Evolutionary conservation across 2,797 vertebrate species (phyloP).

Genomic region (Naso thynnoides): DNA sequence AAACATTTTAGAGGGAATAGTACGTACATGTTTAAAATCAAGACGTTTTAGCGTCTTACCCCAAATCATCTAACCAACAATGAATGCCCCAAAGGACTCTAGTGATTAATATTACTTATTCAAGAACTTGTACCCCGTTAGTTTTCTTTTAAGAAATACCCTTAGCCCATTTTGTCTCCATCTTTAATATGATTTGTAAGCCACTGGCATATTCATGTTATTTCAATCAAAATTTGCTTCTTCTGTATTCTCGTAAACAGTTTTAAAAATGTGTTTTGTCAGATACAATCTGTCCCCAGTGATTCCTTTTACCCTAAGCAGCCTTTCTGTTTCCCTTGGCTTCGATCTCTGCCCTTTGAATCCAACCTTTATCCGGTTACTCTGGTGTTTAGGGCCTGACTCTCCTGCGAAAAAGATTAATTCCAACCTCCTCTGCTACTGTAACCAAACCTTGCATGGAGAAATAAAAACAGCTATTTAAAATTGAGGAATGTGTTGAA

Average conservation of each 20-base stretch:
- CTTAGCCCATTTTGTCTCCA: neutral
- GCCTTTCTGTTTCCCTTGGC: conserved; percentile 60
- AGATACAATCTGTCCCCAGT: conserved; percentile 34
- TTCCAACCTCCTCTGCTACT: conserved; percentile 48
- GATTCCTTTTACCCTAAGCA: conserved; percentile 16
- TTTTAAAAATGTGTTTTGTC: conserved; percentile 26
- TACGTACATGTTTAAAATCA: conserved; percentile 32
- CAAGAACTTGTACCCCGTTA: neutral
- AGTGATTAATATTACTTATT: conserved; percentile 22
- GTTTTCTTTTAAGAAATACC: conserved; percentile 11
- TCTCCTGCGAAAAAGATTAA: too few species aligned
- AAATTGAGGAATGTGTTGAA: conserved; percentile 13
- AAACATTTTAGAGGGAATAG: conserved; percentile 28
- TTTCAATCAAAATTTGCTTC: neutral
- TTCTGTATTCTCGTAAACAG: neutral
- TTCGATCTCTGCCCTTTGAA: conserved; percentile 37
- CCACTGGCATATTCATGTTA: neutral
- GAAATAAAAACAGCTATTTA: neutral
- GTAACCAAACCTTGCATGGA: conserved; percentile 23
- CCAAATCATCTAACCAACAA: conserved; percentile 17
- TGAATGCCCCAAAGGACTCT: neutral
- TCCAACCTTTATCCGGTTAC: conserved; percentile 42
- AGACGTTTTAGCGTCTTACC: conserved; percentile 26
- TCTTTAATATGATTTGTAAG: neutral
- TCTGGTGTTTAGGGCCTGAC: conserved; percentile 37